These are phyloP conservation scores for Chironomus striatipennis DNA, from an alignment of 1,140 invertebrate genomes.

Conservation along the genomic window DNA sequence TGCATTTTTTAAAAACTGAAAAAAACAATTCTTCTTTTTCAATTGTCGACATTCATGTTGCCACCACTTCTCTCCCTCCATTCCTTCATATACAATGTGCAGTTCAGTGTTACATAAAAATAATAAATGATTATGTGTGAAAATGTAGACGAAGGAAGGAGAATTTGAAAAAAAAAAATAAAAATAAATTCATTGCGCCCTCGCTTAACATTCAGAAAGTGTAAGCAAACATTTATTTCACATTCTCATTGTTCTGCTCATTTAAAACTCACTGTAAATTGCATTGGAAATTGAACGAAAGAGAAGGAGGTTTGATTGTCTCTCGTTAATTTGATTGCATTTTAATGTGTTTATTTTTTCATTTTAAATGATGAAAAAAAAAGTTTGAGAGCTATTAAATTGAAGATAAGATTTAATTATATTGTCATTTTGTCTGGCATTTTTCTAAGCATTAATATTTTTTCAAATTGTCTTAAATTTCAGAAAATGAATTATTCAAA, in stretches of 20 bases:
- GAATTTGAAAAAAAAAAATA: neutral
- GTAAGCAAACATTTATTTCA: constrained; percentile 5
- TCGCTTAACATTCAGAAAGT: neutral
- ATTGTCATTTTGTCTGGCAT: too few species aligned
- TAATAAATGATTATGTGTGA: constrained; percentile 14
- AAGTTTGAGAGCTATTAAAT: neutral
- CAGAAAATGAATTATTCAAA: too few species aligned
- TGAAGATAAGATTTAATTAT: neutral
- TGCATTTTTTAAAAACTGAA: neutral
- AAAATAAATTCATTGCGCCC: neutral
- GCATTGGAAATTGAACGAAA: neutral
- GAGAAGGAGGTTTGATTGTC: neutral
- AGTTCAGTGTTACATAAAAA: neutral
- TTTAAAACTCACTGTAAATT: neutral
- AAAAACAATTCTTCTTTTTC: too few species aligned
- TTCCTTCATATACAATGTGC: neutral
- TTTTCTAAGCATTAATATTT: too few species aligned
- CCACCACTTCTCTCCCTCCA: neutral
- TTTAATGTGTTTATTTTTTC: neutral
- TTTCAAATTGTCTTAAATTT: too few species aligned
- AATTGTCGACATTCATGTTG: too few species aligned
- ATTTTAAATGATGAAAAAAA: neutral
- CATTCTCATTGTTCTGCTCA: neutral
- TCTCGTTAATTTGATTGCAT: neutral
- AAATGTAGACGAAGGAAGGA: neutral